These are phyloP conservation scores for Leptarthrus brevirostris DNA, from an alignment of 2,888 invertebrate genomes.

Conservation along the genomic window DNA sequence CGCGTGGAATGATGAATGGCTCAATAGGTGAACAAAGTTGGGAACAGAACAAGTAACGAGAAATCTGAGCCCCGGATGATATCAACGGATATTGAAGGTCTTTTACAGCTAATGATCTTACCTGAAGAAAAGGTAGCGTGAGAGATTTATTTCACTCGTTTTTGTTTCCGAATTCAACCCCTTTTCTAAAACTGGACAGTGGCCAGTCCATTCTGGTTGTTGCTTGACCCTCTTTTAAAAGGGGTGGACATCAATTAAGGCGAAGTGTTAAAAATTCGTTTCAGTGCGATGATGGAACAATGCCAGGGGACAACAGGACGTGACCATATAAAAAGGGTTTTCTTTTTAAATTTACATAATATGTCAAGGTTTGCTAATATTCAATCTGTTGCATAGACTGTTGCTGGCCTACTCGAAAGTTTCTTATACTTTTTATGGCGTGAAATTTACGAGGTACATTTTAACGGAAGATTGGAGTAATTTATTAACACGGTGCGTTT, in stretches of 20 bases:
- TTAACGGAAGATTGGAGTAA: conserved; percentile 3
- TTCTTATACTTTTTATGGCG: no score
- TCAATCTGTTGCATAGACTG: conserved; percentile 16
- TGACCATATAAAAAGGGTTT: conserved; percentile 31
- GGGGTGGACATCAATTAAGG: conserved; percentile 47
- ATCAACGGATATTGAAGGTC: conserved; percentile 42
- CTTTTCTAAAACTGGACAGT: conserved; percentile 22
- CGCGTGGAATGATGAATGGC: conserved; percentile 41
- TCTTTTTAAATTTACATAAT: conserved; percentile 32
- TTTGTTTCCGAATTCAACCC: conserved; percentile 23
- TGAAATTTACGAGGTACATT: no score
- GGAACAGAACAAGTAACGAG: conserved; percentile 12
- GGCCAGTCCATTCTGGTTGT: conserved; percentile 13
- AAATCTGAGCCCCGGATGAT: conserved; percentile 1
- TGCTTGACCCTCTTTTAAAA: conserved; percentile 35
- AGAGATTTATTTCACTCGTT: conserved; percentile 37
- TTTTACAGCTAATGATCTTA: conserved; percentile 41
- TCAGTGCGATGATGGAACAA: conserved; percentile 36
- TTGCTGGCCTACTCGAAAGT: not conserved
- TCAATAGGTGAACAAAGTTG: conserved; percentile 26
- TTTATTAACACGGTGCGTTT: no score
- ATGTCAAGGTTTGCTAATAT: conserved; percentile 2
- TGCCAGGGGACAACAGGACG: conserved; percentile 42
- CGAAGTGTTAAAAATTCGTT: conserved; percentile 48
- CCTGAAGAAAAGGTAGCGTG: conserved; percentile 40